Evolutionary conservation across 2,797 vertebrate genomes (phyloP), one percentile per base, ranked within the genome.

Genomic region (Brachymystax lenok): DNA sequence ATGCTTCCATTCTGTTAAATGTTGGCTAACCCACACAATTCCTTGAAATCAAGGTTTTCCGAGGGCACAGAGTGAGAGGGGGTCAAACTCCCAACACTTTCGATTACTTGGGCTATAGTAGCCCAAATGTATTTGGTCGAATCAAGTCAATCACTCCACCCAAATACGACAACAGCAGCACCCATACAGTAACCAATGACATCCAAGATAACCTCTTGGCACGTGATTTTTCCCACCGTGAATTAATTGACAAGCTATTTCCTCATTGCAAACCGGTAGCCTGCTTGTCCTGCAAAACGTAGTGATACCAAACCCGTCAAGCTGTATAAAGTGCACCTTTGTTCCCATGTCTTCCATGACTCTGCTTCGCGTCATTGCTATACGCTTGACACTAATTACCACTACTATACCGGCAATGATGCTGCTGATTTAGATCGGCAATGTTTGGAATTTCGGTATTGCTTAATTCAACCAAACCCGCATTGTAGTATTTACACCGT

Each of bases 81-180:
- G 93, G 92, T 95, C 93, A 94, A 94, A 94, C 93, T 95, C 94
- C 93, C 94, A 93, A 94, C 92, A 94, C 94, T 95, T 94, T 95
- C 95, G 93, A 94, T 19, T 56, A 17, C 16, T 17, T 56, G 5
- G 52, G 52, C 13, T 54, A 5, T 54, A 54, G 52, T 54, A 56
- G 52, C 17, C 52, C 6, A 91, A 91, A 95, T 95, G 96, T 97
- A 96, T 96, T 97, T 96, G 96, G 95, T 96, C 96, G 98, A 96
- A 95, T 96, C 95, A 96, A 96, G 95, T 96, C 96, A 96, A 96
- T 95, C 96, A 96, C 95, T 96, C 96, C 95, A 97, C 97, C 98
- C 96, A 97, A 96, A 96, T 87, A 88, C 89, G 86, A 80, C 87
- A 81, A 84, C 3, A n/a, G 17, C 52, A n/a, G 52, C 52, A 5